Evolutionary conservation across 1,140 invertebrate genomes (phyloP), one percentile per base, ranked within the genome.

Genomic region (Cotesia chilonis): DNA sequence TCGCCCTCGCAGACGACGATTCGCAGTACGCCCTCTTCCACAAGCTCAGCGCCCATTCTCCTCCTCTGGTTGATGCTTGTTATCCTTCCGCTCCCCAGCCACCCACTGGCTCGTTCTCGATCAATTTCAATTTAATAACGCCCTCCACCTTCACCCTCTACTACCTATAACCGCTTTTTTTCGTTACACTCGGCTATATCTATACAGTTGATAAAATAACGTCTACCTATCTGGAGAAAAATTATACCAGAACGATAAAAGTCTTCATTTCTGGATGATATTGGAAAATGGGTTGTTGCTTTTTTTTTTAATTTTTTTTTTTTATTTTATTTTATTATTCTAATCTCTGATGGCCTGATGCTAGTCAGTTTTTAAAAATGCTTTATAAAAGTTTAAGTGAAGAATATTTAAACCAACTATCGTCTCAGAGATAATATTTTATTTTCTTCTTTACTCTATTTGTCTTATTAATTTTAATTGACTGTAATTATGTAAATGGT

Each of bases 101-200:
- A 28, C 28, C 28, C 28, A 28, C 28, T 28, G 20, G 17, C 12
- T 72, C 51, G 66, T 64, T 59, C 66, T 60, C 70, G 74, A 75
- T 75, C 74, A 69, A 75, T 75, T 71, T 75, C 70, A 72, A 75
- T 75, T 72, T 72, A 71, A 71, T 71, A 71, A 71, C 36, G 70
- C 70, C 36, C 9, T 37, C 38, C 6, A 35, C 35, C 36, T 9
- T 2, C 36, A 41, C 35, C 41, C 9, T 54, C n/a, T 37, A n/a
- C 38, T 41, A 38, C 6, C 14, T 63, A 28, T 28, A 14, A n/a
- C 38, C 28, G 28, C 28, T 28, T 41, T 37, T 37, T 37, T 65
- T 41, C 36, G n/a, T 37, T 65, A 47, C 41, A 47, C 6, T 47
- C 10, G 10, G 6, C 6, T 47, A 47, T 47, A 47, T 47, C 41